Evolutionary conservation across 2,797 vertebrate genomes (phyloP).

Genomic region (Silurus aristotelis): DNA sequence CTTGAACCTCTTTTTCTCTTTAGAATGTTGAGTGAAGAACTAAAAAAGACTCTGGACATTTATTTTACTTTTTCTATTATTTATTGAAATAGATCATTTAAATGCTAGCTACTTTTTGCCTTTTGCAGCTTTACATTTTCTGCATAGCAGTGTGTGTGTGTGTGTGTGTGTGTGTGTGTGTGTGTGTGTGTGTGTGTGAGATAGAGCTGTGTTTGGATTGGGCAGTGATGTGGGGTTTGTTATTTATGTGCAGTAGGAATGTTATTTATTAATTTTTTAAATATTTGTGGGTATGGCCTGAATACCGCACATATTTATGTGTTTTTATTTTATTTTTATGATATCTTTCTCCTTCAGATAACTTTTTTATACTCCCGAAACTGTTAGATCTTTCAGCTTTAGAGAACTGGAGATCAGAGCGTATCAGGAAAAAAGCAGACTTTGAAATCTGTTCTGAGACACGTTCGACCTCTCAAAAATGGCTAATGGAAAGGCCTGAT

Average conservation of each 20-base stretch:
- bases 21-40: conserved; percentile 15
- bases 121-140: background rate
- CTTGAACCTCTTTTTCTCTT: conserved; percentile 1
- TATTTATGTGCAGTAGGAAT: conserved; percentile 10
- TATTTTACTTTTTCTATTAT: background rate
- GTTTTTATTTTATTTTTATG: conserved; percentile 19
- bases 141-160: background rate
- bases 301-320: conserved; percentile 52
- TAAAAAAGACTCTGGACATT: conserved; percentile 6
- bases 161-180: conserved; percentile 45
- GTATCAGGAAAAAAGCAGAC: conserved; percentile 61
- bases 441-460: conserved; percentile 70
- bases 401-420: conserved; percentile 69
- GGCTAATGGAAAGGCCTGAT: conserved; percentile 52
- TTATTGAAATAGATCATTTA: background rate
- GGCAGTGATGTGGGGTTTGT: conserved; percentile 8
- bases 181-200: conserved; percentile 45
- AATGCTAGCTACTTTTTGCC: background rate
- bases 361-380: conserved; percentile 62
- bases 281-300: conserved; percentile 9
- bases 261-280: background rate
- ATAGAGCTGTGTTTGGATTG: conserved; percentile 22
- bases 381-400: conserved; percentile 58
- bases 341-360: conserved; percentile 68
- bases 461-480: conserved; percentile 60